Conservation (phyloP, 2,797 vertebrate genomes). For the Malurus leucopterus region DNA sequence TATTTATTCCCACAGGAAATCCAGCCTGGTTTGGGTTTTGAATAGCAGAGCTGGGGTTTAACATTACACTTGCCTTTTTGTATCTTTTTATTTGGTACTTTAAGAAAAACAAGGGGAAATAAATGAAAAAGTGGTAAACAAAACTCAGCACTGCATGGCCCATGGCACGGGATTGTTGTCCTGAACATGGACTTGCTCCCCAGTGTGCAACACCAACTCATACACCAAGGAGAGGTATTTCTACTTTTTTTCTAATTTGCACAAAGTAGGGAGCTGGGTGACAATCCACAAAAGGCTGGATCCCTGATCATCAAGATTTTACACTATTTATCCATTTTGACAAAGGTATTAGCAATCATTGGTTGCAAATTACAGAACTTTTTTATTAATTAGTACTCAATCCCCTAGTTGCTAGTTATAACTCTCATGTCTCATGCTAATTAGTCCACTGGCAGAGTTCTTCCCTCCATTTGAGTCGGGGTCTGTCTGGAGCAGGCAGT, state of each 20-base stretch:
- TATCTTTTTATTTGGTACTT: neutral
- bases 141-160: neutral
- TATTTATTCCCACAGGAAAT: neutral
- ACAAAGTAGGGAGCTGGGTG: neutral
- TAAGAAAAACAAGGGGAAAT: neutral
- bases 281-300: neutral
- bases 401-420: neutral
- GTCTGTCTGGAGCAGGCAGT: rapidly evolving
- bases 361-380: neutral
- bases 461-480: neutral
- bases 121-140: neutral
- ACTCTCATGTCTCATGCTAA: neutral
- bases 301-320: rapidly evolving
- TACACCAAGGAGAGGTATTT: neutral
- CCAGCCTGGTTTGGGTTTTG: neutral
- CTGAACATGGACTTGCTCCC: neutral
- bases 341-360: neutral
- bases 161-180: neutral
- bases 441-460: too few species aligned
- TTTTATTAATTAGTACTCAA: neutral
- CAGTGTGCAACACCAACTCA: neutral
- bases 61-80: neutral
- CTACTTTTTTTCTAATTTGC: neutral
- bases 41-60: neutral
- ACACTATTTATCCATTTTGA: neutral